Conservation (phyloP, 2,888 invertebrate genomes). For the Athalia cordata region DNA sequence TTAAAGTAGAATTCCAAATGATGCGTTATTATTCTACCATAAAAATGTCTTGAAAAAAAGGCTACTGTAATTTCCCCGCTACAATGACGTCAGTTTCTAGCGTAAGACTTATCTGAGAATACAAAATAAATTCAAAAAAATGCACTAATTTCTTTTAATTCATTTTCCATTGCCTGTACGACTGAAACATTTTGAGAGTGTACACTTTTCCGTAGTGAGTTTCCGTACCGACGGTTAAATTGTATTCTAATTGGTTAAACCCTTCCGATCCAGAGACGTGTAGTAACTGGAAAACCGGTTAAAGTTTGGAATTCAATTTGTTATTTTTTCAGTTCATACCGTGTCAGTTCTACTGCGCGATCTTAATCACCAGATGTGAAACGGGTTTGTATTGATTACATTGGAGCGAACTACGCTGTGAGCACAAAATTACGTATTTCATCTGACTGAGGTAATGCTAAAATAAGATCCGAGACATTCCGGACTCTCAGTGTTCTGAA, state of each 20-base stretch:
- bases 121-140: too few relatives aligned
- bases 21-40: background rate
- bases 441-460: background rate
- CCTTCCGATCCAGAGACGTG: background rate
- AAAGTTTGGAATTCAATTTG: background rate
- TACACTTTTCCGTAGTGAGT: background rate
- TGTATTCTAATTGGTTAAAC: background rate
- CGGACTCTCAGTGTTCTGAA: background rate
- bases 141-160: too few relatives aligned
- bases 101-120: too few relatives aligned
- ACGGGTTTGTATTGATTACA: background rate
- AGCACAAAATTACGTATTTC: background rate
- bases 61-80: too few relatives aligned
- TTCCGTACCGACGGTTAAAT: background rate
- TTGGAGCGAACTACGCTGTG: background rate
- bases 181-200: background rate
- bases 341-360: background rate
- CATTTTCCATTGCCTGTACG: too few relatives aligned
- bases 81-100: too few relatives aligned
- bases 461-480: background rate
- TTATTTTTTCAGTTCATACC: background rate
- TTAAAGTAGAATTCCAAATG: background rate
- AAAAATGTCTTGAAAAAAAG: too few relatives aligned
- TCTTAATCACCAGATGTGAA: conserved; percentile 6
- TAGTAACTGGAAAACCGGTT: background rate